Base-by-base conservation (phyloP, 2,797 vertebrate species). In the Synanceia verrucosa region DNA sequence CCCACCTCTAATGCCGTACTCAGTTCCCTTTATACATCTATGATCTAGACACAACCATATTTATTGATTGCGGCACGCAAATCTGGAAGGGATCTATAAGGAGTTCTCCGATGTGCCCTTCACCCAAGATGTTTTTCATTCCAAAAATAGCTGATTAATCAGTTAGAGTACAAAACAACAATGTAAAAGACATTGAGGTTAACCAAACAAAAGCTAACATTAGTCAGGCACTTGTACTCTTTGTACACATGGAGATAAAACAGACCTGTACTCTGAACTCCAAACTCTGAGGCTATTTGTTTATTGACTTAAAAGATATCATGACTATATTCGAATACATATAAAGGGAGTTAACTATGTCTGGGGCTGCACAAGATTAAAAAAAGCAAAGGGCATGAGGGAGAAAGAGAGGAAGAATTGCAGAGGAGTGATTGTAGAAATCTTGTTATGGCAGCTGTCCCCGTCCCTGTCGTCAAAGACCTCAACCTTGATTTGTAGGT, bases 361-460 rank as follows among this genome's bases (percentile, higher is more conserved):
- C 50, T 13, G 14, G 61, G 56, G 43, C 39, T 51, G 71, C 6
- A 37, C 9, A 10, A 59, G 57, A 74, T 70, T 39, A 73, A 51
- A 65, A 55, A 70, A 36, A 80, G 77, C 28, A 23, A 34, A 73
- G 62, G 60, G 65, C 39, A 41, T 0, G 18, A 61, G 53, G 46
- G 55, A 37, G 70, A 57, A 37, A 65, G 37, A 61, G 41, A 65
- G 34, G 46, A 71, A 78, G 73, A 76, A 61, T n/a, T 61, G 47
- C 5, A 31, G 68, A 69, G 57, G 71, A 53, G 48, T 3, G 19
- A 68, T 53, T 82, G 52, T 39, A 48, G 57, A 70, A 87, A 79
- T 81, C 71, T 80, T 87, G 79, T 84, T 91, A 77, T 86, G 90
- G 88, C 89, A 91, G 89, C 86, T 88, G 87, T 81, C 84, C 82